These are phyloP conservation scores for Helicoverpa armigera DNA, from an alignment of 1,140 invertebrate genomes.

Conservation along the genomic window DNA sequence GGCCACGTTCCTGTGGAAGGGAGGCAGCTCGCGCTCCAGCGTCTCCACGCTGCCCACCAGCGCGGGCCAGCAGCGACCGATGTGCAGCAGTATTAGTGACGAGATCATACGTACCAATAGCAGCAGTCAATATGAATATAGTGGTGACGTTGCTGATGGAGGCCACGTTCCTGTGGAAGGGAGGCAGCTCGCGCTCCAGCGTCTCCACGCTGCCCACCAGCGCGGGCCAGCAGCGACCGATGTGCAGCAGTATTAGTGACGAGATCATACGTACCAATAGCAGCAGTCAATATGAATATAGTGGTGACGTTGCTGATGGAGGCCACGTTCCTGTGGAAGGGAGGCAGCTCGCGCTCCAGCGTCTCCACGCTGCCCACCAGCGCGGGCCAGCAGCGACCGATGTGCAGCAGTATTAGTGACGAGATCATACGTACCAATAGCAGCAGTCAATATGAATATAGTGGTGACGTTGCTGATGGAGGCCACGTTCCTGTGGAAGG, in stretches of 20 bases:
- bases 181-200: conserved; percentile 58
- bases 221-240: conserved; percentile 55
- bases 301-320: conserved; percentile 53
- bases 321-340: conserved; percentile 49
- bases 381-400: conserved; percentile 55
- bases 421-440: conserved; percentile 63
- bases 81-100: too few species aligned
- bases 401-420: conserved; percentile 52
- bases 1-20: conserved; percentile 49
- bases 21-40: conserved; percentile 56
- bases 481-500: conserved; percentile 49
- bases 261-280: conserved; percentile 58
- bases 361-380: conserved; percentile 54
- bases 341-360: conserved; percentile 58
- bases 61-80: too few species aligned
- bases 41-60: too few species aligned
- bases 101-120: conserved; percentile 54
- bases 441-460: conserved; percentile 53
- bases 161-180: conserved; percentile 49
- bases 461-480: conserved; percentile 51
- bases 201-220: conserved; percentile 53
- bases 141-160: conserved; percentile 51
- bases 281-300: conserved; percentile 51
- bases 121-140: conserved; percentile 53
- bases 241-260: conserved; percentile 52